Evolutionary conservation across 2,797 vertebrate species (phyloP).

Genomic region (Lithobates pipiens): DNA sequence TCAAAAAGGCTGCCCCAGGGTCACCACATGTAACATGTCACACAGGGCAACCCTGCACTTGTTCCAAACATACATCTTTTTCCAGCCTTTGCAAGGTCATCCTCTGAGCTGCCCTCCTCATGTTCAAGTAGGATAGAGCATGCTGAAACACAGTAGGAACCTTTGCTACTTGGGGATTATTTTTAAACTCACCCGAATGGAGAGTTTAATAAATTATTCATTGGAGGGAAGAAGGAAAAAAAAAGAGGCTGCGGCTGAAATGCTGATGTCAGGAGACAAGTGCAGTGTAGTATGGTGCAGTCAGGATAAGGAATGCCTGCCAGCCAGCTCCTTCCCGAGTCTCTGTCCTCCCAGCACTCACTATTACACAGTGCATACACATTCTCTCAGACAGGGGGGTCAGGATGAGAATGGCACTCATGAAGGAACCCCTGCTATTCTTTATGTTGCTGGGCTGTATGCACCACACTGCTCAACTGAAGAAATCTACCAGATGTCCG

Average conservation of each 20-base stretch:
- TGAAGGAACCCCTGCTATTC: conserved; percentile 73
- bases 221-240: conserved; percentile 67
- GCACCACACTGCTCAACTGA: conserved; percentile 73
- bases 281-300: conserved; percentile 85
- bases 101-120: conserved; percentile 59
- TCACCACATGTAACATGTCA: conserved; percentile 11
- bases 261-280: conserved; percentile 90
- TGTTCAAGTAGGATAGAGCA: conserved; percentile 26
- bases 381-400: conserved; percentile 67
- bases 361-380: conserved; percentile 59
- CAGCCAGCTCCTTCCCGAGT: conserved; percentile 37
- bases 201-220: conserved; percentile 80
- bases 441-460: conserved; percentile 75
- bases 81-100: conserved; percentile 62
- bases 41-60: conserved; percentile 33
- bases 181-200: conserved; percentile 64
- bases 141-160: conserved; percentile 47
- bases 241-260: conserved; percentile 76
- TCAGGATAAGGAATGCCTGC: conserved; percentile 63
- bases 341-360: conserved; percentile 39
- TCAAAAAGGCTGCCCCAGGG: background rate
- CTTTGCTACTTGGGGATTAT: conserved; percentile 67
- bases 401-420: conserved; percentile 77
- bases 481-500: conserved; percentile 83
- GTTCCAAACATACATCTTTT: conserved; percentile 30